A percentile compares a stretch with the other conserved stretches of the same genome.
phyloP scores from a whole-genome alignment of 1,140 invertebrate genomes.

The Apocrypta bakeri region DNA sequence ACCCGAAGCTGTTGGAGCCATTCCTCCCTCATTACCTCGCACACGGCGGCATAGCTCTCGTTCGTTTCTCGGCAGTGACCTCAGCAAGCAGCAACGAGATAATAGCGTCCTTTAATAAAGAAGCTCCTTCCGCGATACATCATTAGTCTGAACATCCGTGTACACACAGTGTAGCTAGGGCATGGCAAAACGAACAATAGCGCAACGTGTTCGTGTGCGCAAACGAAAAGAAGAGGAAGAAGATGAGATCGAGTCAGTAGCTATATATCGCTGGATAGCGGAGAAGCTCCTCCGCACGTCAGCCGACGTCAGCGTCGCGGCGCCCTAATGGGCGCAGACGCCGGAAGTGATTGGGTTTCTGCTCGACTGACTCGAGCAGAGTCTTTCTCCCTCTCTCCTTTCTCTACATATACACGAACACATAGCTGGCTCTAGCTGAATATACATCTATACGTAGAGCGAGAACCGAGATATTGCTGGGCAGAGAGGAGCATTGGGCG shows the following conservation, averaged over 20 bases:
- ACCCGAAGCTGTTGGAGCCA: background rate
- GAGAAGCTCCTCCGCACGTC: constrained; percentile 67
- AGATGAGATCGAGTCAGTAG: constrained; percentile 39
- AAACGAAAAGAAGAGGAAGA: constrained; percentile 47
- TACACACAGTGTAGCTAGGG: background rate
- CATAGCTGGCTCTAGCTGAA: constrained; percentile 9
- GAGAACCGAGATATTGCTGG: background rate
- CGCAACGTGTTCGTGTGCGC: constrained; percentile 49
- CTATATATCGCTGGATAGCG: constrained; percentile 42
- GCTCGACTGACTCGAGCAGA: constrained; percentile 73
- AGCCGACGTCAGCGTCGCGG: constrained; percentile 74
- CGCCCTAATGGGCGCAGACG: constrained; percentile 76
- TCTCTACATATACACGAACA: constrained; percentile 52
- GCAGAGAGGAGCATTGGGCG: background rate
- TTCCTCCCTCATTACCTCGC: constrained; percentile 14
- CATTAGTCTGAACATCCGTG: constrained; percentile 38
- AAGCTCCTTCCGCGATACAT: constrained; percentile 59
- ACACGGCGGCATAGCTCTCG: background rate
- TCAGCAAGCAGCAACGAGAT: background rate
- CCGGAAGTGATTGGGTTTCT: constrained; percentile 76
- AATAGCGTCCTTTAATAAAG: constrained; percentile 44
- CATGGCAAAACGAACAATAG: constrained; percentile 64
- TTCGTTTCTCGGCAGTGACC: background rate
- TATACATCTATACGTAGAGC: background rate
- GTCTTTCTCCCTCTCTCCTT: constrained; percentile 49